Evolutionary conservation across 2,888 invertebrate species (phyloP).

Genomic region (Caenorhabditis afra): DNA sequence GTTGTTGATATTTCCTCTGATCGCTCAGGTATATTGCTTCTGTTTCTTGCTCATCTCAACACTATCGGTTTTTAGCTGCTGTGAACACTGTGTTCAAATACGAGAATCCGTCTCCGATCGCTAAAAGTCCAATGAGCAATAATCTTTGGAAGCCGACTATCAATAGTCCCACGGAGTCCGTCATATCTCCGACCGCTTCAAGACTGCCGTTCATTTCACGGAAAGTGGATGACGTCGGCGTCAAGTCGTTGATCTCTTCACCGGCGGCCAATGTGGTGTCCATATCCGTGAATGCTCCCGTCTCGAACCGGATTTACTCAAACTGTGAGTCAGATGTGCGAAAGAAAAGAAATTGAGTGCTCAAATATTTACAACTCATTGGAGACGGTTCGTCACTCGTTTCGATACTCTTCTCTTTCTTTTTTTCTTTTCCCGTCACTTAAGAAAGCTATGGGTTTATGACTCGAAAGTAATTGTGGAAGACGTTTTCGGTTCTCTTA

Average conservation of each 20-base stretch:
- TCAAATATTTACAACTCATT: slow-evolving; percentile 53
- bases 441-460: slow-evolving; percentile 3
- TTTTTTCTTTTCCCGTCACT: not conserved
- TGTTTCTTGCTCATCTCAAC: slow-evolving; percentile 11
- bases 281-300: slow-evolving; percentile 55
- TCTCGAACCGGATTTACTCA: slow-evolving; percentile 49
- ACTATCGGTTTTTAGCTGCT: slow-evolving; percentile 37
- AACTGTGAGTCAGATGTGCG: slow-evolving; percentile 53
- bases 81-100: slow-evolving; percentile 59
- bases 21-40: slow-evolving; percentile 21
- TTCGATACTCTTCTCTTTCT: slow-evolving; percentile 1
- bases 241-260: slow-evolving; percentile 48
- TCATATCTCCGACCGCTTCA: slow-evolving; percentile 29
- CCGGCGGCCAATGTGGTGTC: slow-evolving; percentile 53
- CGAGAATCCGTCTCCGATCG: slow-evolving; percentile 29
- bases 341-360: slow-evolving; percentile 35
- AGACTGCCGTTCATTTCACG: slow-evolving; percentile 46
- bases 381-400: slow-evolving; percentile 1
- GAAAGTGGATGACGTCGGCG: slow-evolving; percentile 56
- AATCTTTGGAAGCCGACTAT: slow-evolving; percentile 48
- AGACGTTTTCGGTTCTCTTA: not conserved
- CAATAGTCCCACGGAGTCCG: slow-evolving; percentile 38
- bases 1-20: slow-evolving; percentile 52
- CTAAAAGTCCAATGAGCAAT: slow-evolving; percentile 31
- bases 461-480: slow-evolving; percentile 1